Evolutionary conservation across 2,113 vertebrate species (phyloP), one percentile per base, ranked within the genome.

Genomic region (Ifrita kowaldi): DNA sequence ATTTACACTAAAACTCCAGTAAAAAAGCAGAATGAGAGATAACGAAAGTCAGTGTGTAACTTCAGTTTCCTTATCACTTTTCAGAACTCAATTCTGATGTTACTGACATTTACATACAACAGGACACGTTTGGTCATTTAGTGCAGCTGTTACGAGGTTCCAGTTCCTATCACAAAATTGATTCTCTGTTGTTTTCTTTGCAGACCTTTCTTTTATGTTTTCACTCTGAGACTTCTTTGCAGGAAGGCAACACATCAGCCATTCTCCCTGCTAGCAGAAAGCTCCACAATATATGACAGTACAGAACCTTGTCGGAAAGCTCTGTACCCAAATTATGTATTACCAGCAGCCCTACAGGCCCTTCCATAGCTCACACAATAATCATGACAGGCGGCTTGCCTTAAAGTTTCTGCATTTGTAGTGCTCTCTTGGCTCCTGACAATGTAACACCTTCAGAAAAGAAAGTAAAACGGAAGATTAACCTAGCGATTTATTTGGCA

Each of bases 81-180:
- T 63, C 88, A 79, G 52, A 85, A 71, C 27, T 55, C 20, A 75
- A 30, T 85, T 92, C 39, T 47, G 35, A 4, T 39, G 26, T 46
- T 60, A 42, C 35, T 59, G 42, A 33, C 16, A 46, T 82, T 33
- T 53, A 67, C 23, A 42, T 26, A 32, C 10, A 78, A 67, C 18
- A 67, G 28, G 81, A 73, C 3, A 23, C 0, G 7, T 55, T 41
- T 35, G 33, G 33, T 27, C 27, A 80, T 73, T 80, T 37, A 44
- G 32, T 24, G 47, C 49, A 73, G 46, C 50, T 47, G 28, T 33
- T 52, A 28, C 1, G 2, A 39, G 18, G 18, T 46, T 83, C 33
- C 39, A 44, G 32, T 55, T 60, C 0, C 0, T 23, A 35, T 13
- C 0, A 2, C 30, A 57, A 33, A 71, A 68, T 1, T 30, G 5